phyloP scores from a whole-genome alignment of 92 coral and sea anemone species.

The Parazoanthus atlanticus region DNA sequence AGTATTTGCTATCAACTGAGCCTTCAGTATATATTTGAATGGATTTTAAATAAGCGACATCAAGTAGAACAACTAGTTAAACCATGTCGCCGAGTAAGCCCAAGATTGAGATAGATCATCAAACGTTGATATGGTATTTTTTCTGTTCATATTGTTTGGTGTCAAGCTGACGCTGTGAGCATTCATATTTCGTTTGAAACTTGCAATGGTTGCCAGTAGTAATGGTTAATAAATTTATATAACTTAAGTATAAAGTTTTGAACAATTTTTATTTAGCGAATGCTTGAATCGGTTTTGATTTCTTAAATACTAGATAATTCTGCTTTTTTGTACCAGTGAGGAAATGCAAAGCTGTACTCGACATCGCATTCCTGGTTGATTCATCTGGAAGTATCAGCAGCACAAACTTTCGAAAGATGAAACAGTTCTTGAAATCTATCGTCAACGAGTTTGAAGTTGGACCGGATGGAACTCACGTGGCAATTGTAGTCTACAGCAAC shows the following conservation, averaged over 20 bases:
- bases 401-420: conserved; percentile 45
- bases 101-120: no score
- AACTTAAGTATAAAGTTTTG: not conserved
- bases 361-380: conserved; percentile 33
- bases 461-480: conserved; percentile 19
- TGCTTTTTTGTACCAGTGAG: conserved; percentile 1
- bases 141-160: no score
- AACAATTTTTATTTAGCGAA: not conserved
- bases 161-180: no score
- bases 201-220: no score
- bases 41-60: no score
- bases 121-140: no score
- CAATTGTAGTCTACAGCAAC: conserved; percentile 34
- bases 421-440: conserved; percentile 17
- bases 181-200: no score
- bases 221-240: no score
- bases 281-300: not conserved
- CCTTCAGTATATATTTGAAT: no score
- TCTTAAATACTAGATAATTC: not conserved
- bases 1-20: no score
- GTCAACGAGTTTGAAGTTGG: conserved; percentile 35
- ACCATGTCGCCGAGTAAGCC: no score
- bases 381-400: conserved; percentile 46
- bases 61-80: no score
- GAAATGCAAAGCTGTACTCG: conserved; percentile 13